Evolutionary conservation across 2,888 invertebrate species (phyloP).

Genomic region (Agrotis exclamationis): DNA sequence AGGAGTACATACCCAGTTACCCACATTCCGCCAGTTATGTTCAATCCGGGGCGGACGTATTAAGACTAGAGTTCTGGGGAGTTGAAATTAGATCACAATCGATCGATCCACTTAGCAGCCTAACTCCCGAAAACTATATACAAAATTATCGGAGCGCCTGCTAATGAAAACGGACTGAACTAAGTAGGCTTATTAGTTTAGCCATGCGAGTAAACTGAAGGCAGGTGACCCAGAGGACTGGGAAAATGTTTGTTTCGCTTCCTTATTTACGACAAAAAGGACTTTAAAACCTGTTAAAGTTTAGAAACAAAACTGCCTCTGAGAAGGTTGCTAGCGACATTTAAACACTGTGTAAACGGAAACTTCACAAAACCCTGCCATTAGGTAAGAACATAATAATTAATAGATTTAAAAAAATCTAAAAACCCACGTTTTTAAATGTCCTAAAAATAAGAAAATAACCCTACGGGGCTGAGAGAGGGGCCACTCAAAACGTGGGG

Average conservation of each 20-base stretch:
- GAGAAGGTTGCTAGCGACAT: not conserved
- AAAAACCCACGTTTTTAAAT: no score
- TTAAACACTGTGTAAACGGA: not conserved
- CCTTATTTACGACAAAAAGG: not conserved
- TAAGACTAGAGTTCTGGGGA: not conserved
- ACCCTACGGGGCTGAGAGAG: no score
- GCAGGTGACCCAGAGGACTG: slow-evolving; percentile 23
- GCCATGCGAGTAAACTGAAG: slow-evolving; percentile 1
- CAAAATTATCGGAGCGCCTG: slow-evolving; percentile 15
- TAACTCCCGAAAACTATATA: slow-evolving; percentile 7
- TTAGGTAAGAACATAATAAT: no score
- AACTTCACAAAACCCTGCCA: no score
- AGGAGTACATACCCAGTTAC: no score
- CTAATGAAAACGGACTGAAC: slow-evolving; percentile 21
- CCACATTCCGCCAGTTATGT: no score
- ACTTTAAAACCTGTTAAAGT: not conserved
- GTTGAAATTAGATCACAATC: slow-evolving; percentile 11
- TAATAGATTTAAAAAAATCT: no score
- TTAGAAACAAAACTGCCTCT: not conserved
- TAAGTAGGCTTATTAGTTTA: slow-evolving; percentile 29
- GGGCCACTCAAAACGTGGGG: no score
- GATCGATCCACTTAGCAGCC: not conserved
- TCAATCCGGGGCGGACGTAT: no score
- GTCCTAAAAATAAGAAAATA: no score
- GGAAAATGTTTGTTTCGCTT: not conserved